Conservation (phyloP, 2,113 vertebrate genomes). For the Serilophus lunatus region DNA sequence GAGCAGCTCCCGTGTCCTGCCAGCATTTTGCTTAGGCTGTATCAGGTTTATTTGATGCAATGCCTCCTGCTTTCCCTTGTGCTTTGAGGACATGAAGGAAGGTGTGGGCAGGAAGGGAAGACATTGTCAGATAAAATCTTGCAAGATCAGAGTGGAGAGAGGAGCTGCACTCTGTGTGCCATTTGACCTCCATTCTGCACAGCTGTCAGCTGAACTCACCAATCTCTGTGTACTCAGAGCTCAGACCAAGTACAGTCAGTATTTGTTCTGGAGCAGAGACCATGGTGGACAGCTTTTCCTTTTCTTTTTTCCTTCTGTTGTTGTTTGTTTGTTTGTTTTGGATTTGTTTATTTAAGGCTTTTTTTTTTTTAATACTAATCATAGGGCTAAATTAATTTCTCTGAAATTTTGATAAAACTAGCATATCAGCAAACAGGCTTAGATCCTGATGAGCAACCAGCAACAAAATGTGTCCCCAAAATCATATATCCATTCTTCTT, state of each 20-base stretch:
- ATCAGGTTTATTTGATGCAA: not conserved
- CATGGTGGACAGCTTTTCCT: not conserved
- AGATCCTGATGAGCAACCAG: not conserved
- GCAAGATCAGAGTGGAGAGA: not conserved
- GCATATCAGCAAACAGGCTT: not conserved
- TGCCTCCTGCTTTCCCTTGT: not conserved
- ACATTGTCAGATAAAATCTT: not conserved
- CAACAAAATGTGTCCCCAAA: not conserved
- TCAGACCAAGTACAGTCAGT: rapidly evolving
- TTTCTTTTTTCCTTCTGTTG: not conserved
- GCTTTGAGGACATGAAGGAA: not conserved
- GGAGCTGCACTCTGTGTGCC: not conserved
- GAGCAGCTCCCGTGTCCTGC: not conserved
- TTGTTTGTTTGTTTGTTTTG: too few species aligned
- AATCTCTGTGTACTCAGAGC: not conserved
- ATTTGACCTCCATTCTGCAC: not conserved
- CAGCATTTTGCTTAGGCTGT: not conserved
- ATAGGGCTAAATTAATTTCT: not conserved
- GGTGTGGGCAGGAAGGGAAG: not conserved
- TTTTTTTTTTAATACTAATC: not conserved
- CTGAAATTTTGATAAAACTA: not conserved
- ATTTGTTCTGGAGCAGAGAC: not conserved
- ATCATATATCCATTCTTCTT: not conserved
- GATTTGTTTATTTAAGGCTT: not conserved
- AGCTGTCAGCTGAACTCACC: not conserved